phyloP scores from a whole-genome alignment of 2,888 invertebrate genomes.

The Dione vanillae region DNA sequence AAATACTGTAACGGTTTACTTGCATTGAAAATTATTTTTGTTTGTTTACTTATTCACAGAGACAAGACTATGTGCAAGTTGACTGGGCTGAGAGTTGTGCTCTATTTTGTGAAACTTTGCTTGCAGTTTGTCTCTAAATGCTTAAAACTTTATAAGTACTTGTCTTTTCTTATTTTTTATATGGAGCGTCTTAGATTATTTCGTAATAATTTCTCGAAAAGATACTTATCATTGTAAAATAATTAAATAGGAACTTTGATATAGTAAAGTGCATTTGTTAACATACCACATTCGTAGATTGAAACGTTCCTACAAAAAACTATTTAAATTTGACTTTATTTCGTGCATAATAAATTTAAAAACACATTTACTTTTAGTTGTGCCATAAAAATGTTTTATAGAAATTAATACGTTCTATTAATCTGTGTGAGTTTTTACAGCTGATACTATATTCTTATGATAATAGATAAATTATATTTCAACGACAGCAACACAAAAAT shows the following conservation, averaged over 20 bases:
- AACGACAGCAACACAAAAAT: neutral
- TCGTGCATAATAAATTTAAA: neutral
- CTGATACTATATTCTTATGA: constrained; percentile 4
- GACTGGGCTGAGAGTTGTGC: neutral
- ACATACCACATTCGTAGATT: too few species aligned
- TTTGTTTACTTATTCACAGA: constrained; percentile 23
- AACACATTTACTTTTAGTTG: neutral
- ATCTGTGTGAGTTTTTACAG: constrained; percentile 11
- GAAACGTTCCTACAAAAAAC: too few species aligned
- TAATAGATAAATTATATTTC: constrained; percentile 15
- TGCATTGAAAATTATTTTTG: constrained; percentile 24
- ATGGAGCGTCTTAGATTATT: too few species aligned
- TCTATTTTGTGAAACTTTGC: neutral
- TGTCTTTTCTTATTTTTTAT: too few species aligned
- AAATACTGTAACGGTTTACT: constrained; percentile 24
- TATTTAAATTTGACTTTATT: too few species aligned
- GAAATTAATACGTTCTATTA: neutral
- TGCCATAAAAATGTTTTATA: neutral
- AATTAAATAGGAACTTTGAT: too few species aligned
- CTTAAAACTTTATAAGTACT: too few species aligned
- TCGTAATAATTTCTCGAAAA: too few species aligned
- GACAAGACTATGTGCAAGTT: constrained; percentile 5
- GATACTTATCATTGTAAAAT: too few species aligned
- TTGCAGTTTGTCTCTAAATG: neutral
- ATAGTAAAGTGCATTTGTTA: too few species aligned